These are phyloP conservation scores for Gymnoscopelus microlampas DNA, from an alignment of 2,797 vertebrate species.

Conservation along the genomic window DNA sequence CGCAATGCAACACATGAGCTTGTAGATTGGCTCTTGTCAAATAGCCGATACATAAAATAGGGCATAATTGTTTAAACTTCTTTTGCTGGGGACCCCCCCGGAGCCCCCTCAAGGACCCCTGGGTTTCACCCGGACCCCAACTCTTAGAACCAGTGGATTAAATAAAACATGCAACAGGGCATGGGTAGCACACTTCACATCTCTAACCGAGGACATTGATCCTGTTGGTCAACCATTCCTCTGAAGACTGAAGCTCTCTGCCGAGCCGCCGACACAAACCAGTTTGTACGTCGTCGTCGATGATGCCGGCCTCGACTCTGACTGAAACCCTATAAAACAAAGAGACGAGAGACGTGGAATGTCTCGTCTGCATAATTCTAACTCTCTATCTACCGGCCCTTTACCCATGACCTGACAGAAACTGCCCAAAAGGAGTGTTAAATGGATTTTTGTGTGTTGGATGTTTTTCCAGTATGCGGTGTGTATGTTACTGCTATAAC, in stretches of 20 bases:
- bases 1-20: too few species aligned
- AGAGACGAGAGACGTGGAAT: conserved; percentile 6
- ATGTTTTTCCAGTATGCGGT: too few species aligned
- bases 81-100: too few species aligned
- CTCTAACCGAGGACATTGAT: conserved; percentile 5
- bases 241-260: conserved; percentile 8
- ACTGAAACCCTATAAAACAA: conserved; percentile 2
- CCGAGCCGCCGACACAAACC: neutral
- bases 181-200: conserved; percentile 31
- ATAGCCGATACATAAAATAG: too few species aligned
- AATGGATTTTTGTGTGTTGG: conserved; percentile 6
- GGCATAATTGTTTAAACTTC: too few species aligned
- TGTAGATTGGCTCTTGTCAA: too few species aligned
- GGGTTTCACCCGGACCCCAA: too few species aligned
- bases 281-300: neutral
- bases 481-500: too few species aligned
- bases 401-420: conserved; percentile 11
- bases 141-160: too few species aligned
- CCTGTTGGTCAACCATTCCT: conserved; percentile 15
- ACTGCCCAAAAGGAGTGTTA: neutral
- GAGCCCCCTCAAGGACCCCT: too few species aligned
- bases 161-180: conserved; percentile 39
- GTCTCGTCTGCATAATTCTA: conserved; percentile 18
- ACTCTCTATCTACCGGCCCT: conserved; percentile 30
- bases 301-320: neutral